phyloP scores from a whole-genome alignment of 2,888 invertebrate species.

The Erebia epiphron region DNA sequence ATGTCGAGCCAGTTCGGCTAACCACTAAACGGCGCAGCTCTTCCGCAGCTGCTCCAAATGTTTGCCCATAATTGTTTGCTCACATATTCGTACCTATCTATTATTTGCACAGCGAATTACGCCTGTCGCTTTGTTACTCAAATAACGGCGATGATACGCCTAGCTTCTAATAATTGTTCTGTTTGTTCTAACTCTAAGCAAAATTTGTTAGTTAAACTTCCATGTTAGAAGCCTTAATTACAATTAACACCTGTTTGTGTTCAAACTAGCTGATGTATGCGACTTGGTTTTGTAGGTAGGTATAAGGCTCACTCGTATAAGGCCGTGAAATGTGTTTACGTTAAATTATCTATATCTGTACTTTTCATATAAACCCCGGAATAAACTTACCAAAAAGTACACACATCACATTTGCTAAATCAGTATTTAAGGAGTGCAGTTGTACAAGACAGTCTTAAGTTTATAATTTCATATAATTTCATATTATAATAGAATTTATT shows the following conservation, averaged over 20 bases:
- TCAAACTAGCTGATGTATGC: slow-evolving; percentile 20
- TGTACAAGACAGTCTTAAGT: no score
- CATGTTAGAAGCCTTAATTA: slow-evolving; percentile 30
- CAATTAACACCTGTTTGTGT: slow-evolving; percentile 32
- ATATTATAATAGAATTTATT: no score
- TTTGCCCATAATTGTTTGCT: slow-evolving; percentile 62
- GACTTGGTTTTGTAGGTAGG: background rate
- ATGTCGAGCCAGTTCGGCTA: slow-evolving; percentile 44
- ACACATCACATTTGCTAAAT: no score
- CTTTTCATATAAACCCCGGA: no score
- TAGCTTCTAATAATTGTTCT: slow-evolving; percentile 41
- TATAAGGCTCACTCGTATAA: background rate
- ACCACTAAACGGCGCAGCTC: slow-evolving; percentile 47
- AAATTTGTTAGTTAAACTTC: slow-evolving; percentile 35
- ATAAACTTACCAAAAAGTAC: no score
- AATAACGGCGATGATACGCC: slow-evolving; percentile 46
- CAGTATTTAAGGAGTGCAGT: no score
- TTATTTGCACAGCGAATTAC: slow-evolving; percentile 67
- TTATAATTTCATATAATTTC: no score
- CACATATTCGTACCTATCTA: slow-evolving; percentile 62
- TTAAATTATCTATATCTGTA: no score
- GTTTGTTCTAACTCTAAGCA: slow-evolving; percentile 34
- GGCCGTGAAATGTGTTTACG: background rate
- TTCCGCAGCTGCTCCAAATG: slow-evolving; percentile 50
- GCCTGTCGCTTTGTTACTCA: slow-evolving; percentile 56